Evolutionary conservation across 2,113 vertebrate species (phyloP).

Genomic region (Caranx ignobilis): DNA sequence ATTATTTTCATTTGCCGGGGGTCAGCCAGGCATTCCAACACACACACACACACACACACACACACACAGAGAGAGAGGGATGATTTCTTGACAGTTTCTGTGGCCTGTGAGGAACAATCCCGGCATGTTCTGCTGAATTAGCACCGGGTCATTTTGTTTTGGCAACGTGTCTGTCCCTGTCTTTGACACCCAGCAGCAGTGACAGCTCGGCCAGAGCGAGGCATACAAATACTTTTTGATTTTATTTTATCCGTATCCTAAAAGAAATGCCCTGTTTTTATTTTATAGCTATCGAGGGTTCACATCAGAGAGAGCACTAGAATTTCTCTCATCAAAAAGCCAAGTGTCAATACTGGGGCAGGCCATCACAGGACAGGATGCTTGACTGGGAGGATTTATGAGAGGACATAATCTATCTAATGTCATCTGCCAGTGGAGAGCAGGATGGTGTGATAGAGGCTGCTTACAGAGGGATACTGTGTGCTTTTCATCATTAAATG

Average conservation of each 20-base stretch:
- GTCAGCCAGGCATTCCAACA: constrained; percentile 93
- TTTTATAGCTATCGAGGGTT: not conserved
- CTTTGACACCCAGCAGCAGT: constrained; percentile 42
- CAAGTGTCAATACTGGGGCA: constrained; percentile 29
- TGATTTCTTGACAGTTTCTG: constrained; percentile 89
- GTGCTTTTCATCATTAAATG: constrained; percentile 4
- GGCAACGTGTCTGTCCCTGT: constrained; percentile 63
- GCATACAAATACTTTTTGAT: not conserved
- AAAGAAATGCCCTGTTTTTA: not conserved
- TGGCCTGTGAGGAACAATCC: constrained; percentile 80
- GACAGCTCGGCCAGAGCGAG: constrained; percentile 13
- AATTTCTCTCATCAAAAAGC: constrained; percentile 3
- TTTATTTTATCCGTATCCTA: not conserved
- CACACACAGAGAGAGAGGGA: constrained; percentile 80
- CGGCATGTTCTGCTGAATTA: constrained; percentile 85
- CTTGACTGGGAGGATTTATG: constrained; percentile 13
- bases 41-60: constrained; percentile 81
- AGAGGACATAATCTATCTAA: constrained; percentile 33
- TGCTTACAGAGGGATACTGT: not conserved
- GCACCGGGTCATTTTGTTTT: constrained; percentile 85
- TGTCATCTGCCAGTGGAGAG: constrained; percentile 17
- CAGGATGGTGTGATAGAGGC: not conserved
- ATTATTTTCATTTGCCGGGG: constrained; percentile 99
- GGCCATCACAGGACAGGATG: constrained; percentile 13
- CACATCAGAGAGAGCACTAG: not conserved